Base-by-base conservation (phyloP, 2,113 vertebrate species). In the Aegotheles bennettii region DNA sequence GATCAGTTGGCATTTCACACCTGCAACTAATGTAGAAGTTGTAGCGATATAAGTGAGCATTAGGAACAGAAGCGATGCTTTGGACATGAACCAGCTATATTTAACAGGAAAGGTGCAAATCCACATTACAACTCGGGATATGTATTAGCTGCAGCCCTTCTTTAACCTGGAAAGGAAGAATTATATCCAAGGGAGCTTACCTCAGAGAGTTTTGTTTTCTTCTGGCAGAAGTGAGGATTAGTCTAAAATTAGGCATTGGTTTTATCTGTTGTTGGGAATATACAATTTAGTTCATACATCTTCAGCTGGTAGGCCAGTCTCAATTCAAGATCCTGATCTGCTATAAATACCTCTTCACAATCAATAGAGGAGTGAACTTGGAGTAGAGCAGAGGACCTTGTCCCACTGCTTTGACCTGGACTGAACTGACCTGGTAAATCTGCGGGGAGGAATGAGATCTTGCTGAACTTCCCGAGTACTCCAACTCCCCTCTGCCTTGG, bases 21-120 rank as follows among this genome's bases (percentile, higher is more conserved):
- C 92, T 92, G 75, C 83, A 96, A 85, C 93, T 88, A 90, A 96
- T 93, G 82, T 65, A 88, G 90, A 59, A 67, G 59, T 80, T 90
- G 82, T 94, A 89, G 94, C 8, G 10, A 56, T 80, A 2, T 35
- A 77, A 94, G 91, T 23, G 82, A 95, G n/a, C 75, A n/a, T 86
- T 90, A 95, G 82, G 82, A 92, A 53, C 68, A 76, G 56, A 80
- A 93, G 35, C 0, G 10, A 83, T 77, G 48, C 35, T 83, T 83
- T 88, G 67, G 87, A 95, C 48, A 80, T 1, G 28, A 90, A 92
- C 71, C 87, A 92, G 87, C 71, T 88, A 36, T 51, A 90, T 92
- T 86, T 94, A 81, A 94, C 11, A 2, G 60, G 88, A 93, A 88
- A 90, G 79, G 93, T 90, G 90, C 82, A 95, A 97, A 97, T 95